phyloP scores from a whole-genome alignment of 2,113 vertebrate species.

The Eleginops maclovinus region DNA sequence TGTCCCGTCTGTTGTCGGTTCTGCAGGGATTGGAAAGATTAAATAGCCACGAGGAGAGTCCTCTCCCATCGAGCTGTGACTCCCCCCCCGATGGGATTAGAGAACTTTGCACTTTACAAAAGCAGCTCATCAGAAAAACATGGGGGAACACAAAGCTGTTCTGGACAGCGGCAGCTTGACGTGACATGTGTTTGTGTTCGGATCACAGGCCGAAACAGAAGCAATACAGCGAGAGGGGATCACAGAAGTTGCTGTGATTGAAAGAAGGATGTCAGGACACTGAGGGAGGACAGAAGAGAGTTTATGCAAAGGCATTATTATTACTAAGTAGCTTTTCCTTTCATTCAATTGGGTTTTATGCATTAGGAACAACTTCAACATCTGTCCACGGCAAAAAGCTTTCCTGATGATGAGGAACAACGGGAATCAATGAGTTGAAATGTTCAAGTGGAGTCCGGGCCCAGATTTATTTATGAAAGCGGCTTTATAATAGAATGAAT shows the following conservation, averaged over 20 bases:
- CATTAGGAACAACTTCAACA: conserved; percentile 54
- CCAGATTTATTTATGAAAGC: conserved; percentile 77
- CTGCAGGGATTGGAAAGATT: conserved; percentile 57
- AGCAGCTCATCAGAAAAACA: conserved; percentile 67
- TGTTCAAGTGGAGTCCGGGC: conserved; percentile 55
- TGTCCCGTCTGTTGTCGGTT: conserved; percentile 37
- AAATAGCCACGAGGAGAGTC: conserved; percentile 60
- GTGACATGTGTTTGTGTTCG: conserved; percentile 40
- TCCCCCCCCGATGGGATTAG: conserved; percentile 58
- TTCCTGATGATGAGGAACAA: conserved; percentile 75
- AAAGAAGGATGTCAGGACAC: conserved; percentile 22
- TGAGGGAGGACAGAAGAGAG: conserved; percentile 17
- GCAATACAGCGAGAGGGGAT: neutral
- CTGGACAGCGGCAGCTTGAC: conserved; percentile 41
- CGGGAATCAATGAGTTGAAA: conserved; percentile 73
- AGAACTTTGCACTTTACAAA: conserved; percentile 69
- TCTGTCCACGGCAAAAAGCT: conserved; percentile 63
- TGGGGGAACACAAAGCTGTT: conserved; percentile 54
- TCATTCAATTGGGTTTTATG: conserved; percentile 62
- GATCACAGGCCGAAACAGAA: conserved; percentile 23
- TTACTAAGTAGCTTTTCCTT: conserved; percentile 26
- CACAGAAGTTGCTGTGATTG: neutral
- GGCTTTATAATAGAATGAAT: conserved; percentile 70
- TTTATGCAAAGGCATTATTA: conserved; percentile 29
- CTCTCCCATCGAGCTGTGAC: conserved; percentile 59